phyloP scores from a whole-genome alignment of 2,113 vertebrate species.

The Symphodus melops region DNA sequence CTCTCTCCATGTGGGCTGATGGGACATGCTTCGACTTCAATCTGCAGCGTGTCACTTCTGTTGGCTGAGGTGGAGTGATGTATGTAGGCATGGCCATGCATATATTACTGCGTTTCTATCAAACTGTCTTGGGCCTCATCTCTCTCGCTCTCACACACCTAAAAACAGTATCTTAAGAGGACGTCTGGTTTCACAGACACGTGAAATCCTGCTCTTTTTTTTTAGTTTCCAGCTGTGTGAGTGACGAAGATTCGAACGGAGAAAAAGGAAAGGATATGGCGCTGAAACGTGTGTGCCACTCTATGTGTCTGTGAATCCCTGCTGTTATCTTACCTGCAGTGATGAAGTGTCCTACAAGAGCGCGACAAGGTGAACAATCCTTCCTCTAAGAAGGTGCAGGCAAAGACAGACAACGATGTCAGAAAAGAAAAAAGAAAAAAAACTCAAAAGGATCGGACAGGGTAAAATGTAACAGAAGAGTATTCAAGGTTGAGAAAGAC shows the following conservation, averaged over 20 bases:
- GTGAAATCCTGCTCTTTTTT: slow-evolving; percentile 5
- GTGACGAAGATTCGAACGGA: neutral
- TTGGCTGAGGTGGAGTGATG: slow-evolving; percentile 21
- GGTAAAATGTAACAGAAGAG: neutral
- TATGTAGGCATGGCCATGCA: slow-evolving; percentile 28
- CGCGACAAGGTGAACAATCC: slow-evolving; percentile 26
- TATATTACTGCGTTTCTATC: slow-evolving; percentile 32
- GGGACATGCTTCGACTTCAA: slow-evolving; percentile 18
- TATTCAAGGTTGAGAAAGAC: neutral
- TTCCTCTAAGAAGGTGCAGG: neutral
- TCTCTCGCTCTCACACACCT: neutral
- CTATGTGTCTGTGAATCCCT: neutral
- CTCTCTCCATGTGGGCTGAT: slow-evolving; percentile 10
- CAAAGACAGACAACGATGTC: neutral
- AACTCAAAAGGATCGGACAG: neutral
- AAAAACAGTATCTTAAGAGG: neutral
- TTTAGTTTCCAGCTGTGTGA: slow-evolving; percentile 4
- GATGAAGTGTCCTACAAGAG: slow-evolving; percentile 34
- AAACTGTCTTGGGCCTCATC: neutral
- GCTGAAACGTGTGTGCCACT: neutral
- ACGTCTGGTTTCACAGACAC: neutral
- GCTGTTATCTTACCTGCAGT: slow-evolving; percentile 6
- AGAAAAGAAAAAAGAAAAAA: neutral
- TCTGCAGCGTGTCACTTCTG: slow-evolving; percentile 37
- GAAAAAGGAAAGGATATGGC: neutral